phyloP scores from a whole-genome alignment of 2,888 invertebrate species.

The Pocota personata region DNA sequence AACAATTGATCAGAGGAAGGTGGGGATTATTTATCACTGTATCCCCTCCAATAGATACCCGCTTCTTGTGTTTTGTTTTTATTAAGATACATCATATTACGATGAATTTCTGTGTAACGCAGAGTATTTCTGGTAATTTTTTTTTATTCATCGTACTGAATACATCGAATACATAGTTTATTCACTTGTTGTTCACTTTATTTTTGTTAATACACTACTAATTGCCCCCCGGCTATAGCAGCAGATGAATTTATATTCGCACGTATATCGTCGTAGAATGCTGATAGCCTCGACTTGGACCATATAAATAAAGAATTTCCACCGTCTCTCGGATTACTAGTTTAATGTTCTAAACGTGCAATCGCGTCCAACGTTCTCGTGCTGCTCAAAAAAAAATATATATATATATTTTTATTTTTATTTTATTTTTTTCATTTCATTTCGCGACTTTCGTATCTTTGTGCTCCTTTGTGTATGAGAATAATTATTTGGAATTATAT shows the following conservation, averaged over 20 bases:
- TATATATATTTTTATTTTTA: not conserved
- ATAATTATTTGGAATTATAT: not conserved
- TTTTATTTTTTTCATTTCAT: not conserved
- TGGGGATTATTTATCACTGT: constrained; percentile 12
- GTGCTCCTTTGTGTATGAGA: constrained; percentile 29
- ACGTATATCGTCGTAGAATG: constrained; percentile 73
- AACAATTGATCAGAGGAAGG: constrained; percentile 10
- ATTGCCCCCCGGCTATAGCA: constrained; percentile 40
- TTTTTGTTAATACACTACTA: constrained; percentile 51
- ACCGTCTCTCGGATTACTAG: constrained; percentile 79
- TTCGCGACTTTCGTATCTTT: not conserved
- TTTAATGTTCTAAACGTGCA: constrained; percentile 79
- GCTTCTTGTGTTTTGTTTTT: not conserved
- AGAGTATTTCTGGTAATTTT: constrained; percentile 41
- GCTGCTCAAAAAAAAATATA: not conserved
- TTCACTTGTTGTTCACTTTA: constrained; percentile 37
- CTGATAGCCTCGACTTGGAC: constrained; percentile 82
- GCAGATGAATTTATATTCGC: constrained; percentile 57
- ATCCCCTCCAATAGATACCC: constrained; percentile 4
- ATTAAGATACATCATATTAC: constrained; percentile 37
- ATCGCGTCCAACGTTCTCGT: constrained; percentile 48
- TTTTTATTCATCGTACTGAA: not conserved
- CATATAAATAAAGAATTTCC: constrained; percentile 82
- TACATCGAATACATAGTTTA: constrained; percentile 16
- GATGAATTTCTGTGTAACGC: constrained; percentile 28